Percentiles rank a stretch among this genome's conserved stretches.
Conservation (phyloP, 2,113 vertebrate genomes). For the Aphyosemion australe region DNA sequence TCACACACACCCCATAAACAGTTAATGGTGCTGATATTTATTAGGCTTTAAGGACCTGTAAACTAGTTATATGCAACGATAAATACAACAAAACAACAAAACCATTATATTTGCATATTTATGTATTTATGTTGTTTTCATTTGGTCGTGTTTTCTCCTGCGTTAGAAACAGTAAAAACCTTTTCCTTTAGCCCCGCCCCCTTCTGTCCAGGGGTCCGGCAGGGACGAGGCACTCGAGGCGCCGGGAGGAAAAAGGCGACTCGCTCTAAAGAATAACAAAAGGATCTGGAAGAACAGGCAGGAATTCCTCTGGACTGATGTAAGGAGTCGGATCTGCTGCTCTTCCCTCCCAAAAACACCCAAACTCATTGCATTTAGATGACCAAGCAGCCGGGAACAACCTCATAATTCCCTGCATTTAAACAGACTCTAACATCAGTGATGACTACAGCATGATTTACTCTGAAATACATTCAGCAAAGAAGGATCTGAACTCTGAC, state of each 20-base stretch:
- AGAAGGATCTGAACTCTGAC: slow-evolving; percentile 7
- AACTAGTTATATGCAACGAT: too few relatives aligned
- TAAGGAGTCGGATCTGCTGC: slow-evolving; percentile 54
- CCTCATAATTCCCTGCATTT: too few relatives aligned
- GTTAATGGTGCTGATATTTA: too few relatives aligned
- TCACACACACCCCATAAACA: too few relatives aligned
- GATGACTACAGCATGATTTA: too few relatives aligned
- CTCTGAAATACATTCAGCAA: neutral
- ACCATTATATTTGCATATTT: neutral
- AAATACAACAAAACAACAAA: too few relatives aligned
- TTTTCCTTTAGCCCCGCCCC: slow-evolving; percentile 19
- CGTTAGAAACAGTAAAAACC: neutral
- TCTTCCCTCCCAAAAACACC: slow-evolving; percentile 19
- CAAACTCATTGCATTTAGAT: too few relatives aligned
- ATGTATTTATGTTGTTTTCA: neutral
- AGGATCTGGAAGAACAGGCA: slow-evolving; percentile 65
- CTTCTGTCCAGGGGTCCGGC: slow-evolving; percentile 41
- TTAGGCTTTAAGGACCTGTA: too few relatives aligned
- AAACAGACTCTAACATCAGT: too few relatives aligned
- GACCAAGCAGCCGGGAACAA: too few relatives aligned
- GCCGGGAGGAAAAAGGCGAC: slow-evolving; percentile 43
- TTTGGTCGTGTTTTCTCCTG: too few relatives aligned
- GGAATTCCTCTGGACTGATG: slow-evolving; percentile 70
- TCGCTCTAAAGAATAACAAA: slow-evolving; percentile 68
- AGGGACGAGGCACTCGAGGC: slow-evolving; percentile 39